These are phyloP conservation scores for Eustalomyia histrio DNA, from an alignment of 2,888 invertebrate genomes.

Conservation along the genomic window DNA sequence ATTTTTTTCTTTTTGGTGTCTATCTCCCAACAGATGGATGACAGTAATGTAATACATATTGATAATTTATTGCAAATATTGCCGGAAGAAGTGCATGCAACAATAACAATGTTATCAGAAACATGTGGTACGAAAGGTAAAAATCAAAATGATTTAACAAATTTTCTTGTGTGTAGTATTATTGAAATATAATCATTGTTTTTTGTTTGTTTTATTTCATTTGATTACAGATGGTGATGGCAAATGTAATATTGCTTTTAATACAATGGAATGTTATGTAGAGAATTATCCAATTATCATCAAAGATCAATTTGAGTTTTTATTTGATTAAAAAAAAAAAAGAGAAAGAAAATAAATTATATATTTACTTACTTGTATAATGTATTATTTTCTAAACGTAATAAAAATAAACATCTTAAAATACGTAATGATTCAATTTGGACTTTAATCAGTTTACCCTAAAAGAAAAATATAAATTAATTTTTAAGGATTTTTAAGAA, in stretches of 20 bases:
- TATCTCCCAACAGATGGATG: conserved; percentile 71
- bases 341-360: neutral
- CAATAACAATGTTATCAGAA: conserved; percentile 67
- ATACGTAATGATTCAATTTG: conserved; percentile 82
- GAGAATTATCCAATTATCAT: conserved; percentile 71
- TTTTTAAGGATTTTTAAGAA: too few species aligned
- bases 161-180: neutral
- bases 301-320: conserved; percentile 50
- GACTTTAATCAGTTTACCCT: conserved; percentile 78
- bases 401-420: conserved; percentile 73
- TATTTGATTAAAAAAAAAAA: conserved; percentile 56
- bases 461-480: conserved; percentile 44
- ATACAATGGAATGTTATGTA: conserved; percentile 74
- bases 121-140: conserved; percentile 75
- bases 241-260: conserved; percentile 75
- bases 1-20: too few species aligned
- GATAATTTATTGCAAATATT: conserved; percentile 73
- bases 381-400: conserved; percentile 72
- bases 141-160: conserved; percentile 38
- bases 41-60: conserved; percentile 72
- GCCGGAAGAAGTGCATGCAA: conserved; percentile 72
- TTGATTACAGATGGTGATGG: conserved; percentile 73
- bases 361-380: conserved; percentile 74
- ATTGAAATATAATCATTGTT: conserved; percentile 1
- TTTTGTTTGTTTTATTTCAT: conserved; percentile 9